Conservation (phyloP, 2,888 invertebrate genomes). For the Andrena minutula region DNA sequence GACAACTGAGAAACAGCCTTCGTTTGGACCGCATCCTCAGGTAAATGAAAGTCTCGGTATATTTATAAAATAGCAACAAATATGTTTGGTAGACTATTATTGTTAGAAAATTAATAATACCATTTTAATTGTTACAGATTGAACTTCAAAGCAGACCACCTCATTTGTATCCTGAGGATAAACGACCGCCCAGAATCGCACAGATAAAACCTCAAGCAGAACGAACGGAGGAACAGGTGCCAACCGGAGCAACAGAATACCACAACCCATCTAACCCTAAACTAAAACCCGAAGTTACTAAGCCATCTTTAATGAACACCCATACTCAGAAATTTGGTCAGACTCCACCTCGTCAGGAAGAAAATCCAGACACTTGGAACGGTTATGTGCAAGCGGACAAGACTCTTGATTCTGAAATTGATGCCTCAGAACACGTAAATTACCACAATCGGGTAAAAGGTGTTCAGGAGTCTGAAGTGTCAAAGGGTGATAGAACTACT, state of each 20-base stretch:
- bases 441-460: conserved; percentile 53
- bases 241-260: conserved; percentile 78
- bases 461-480: conserved; percentile 9
- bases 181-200: not conserved
- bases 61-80: not conserved
- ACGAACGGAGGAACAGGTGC: conserved; percentile 71
- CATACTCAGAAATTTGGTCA: conserved; percentile 30
- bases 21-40: conserved; percentile 45
- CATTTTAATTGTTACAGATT: conserved; percentile 24
- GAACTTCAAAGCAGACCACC: conserved; percentile 63
- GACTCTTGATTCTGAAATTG: conserved; percentile 72
- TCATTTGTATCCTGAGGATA: conserved; percentile 56
- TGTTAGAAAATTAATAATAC: not conserved
- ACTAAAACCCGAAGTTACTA: conserved; percentile 62
- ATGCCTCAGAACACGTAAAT: conserved; percentile 75
- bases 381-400: conserved; percentile 55
- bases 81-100: not conserved
- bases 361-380: conserved; percentile 61
- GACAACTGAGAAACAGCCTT: conserved; percentile 31
- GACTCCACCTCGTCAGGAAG: not conserved
- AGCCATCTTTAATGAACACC: conserved; percentile 55
- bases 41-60: conserved; percentile 9
- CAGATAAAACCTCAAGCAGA: conserved; percentile 51
- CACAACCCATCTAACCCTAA: conserved; percentile 78
- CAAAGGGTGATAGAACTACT: not conserved